Base-by-base conservation (phyloP, 2,113 vertebrate species). In the Plotosus lineatus region DNA sequence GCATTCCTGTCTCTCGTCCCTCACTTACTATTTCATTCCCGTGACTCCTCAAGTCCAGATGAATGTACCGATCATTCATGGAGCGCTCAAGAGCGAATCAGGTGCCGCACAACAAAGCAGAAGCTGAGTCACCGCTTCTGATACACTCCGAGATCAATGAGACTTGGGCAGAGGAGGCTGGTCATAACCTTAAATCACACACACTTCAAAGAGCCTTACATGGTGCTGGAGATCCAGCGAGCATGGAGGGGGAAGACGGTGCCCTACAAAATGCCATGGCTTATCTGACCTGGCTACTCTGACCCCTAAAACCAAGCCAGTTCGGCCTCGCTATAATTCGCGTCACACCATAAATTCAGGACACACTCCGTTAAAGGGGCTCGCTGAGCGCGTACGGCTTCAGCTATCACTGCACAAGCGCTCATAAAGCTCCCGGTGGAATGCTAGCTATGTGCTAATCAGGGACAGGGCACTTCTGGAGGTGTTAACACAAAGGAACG, bases 171-270 rank as follows among this genome's bases (percentile, higher is more conserved):
- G 79, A 86, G 46, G 71, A 78, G 74, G 50, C 26, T 2, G 56
- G 76, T 77, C 83, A 61, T 69, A 69, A 84, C 87, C 81, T 85
- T 89, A 89, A 89, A 89, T 89, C 88, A 89, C 58, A 17, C 21
- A 6, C 46, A 86, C 88, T 87, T 89, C 88, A 89, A 89, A 89
- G 86, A 77, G 58, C 10, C 26, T 51, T 10, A 50, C 50, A 75
- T 60, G 77, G 73, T 55, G 19, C 56, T 60, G 65, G 36, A 77
- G 77, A 80, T 82, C 72, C 72, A 72, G 81, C 26, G 53, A 77
- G 81, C 28, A 73, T 3, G n/a, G 23, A 44, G 15, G 19, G 6
- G 72, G 66, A 77, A 42, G 77, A 36, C 65, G 42, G 44, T 78
- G 72, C 77, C 83, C 75, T 77, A 31, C 38, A 44, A 44, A 51